Evolutionary conservation across 1,140 invertebrate species (phyloP), one percentile per base, ranked within the genome.

Genomic region (Pseudomyrmex pallidus): DNA sequence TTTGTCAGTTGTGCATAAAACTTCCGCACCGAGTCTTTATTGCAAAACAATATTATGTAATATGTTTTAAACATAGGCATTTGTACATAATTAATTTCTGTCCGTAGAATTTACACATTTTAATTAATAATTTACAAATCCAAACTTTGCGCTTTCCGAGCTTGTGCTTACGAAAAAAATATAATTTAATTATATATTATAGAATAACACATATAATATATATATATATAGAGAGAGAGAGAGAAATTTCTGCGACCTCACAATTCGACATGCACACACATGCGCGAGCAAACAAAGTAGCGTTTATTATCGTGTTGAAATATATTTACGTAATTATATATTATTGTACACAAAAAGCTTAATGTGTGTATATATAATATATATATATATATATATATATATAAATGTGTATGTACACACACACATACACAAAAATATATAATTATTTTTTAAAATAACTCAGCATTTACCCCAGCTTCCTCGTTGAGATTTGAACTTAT

Each of bases 291-390:
- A 68, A 59, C 2, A 25, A 25, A 25, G 25, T 25, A 3, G 70
- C 70, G 22, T 8, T n/a, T 80, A 70, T 68, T 57, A 78, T 78
- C 35, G 22, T 59, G 63, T 9, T 17, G 12, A 80, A 80, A 80
- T 59, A 80, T 59, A 44, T 25, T 8, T 35, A 50, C 2, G n/a
- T 61, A 80, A 46, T 59, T 80, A 59, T 80, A 70, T n/a, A 80
- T 80, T 70, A 61, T 12, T 25, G 25, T 3, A 25, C 25, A 25
- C 25, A 25, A 25, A 59, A 35, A 35, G 15, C 15, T 12, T 46
- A 66, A 80, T 61, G 25, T 25, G 25, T 25, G 3, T 3, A 25
- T 25, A 25, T 25, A 3, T 25, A 3, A 22, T 1, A 25, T 3
- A 25, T 25, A 25, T 25, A 3, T 25, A 0, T 25, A 25, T 25